Evolutionary conservation across 2,888 invertebrate species (phyloP), one percentile per base, ranked within the genome.

Genomic region (Campoplex capitator): DNA sequence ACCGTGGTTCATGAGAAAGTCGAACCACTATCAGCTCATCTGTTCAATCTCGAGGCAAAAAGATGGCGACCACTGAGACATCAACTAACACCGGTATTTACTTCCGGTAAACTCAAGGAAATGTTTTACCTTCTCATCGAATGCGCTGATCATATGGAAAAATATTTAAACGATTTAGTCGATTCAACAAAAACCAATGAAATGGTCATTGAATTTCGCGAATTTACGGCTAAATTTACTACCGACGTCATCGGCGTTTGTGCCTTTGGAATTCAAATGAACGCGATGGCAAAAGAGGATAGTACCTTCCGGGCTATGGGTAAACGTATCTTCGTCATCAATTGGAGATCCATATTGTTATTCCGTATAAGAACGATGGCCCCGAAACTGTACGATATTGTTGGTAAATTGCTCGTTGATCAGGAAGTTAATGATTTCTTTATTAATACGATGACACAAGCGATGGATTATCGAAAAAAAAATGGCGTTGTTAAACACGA

Each of bases 11-110:
- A 84, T 56, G 88, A 88, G 4, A 83, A 91, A 76, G 56, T 82
- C 28, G 94, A 94, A 56, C 94, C 94, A 0, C 83, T 95, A 42
- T 90, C 92, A 7, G 89, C 89, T 2, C 92, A 94, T 88, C 89
- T 95, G 11, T 93, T 95, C 84, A 92, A 90, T 54, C 86, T 95
- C 58, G 93, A 93, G 18, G 92, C 94, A 0, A 89, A 90, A 13
- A 93, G 94, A 83, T 95, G 95, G 95, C 93, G 94, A 70, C 92
- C 93, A 7, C 90, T 95, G 58, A 92, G 95, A 62, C 86, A 91
- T 0, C 95, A 94, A 73, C 88, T 95, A n/a, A 94, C 95, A 0
- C 95, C 95, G 0, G 93, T 94, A 3, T 95, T 95, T 89, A 95
- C 95, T 2, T 94, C 95, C 0, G 95, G 95, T 1, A 95, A 95